Percentiles rank a stretch among this genome's conserved stretches.
These are phyloP conservation scores for Xiphophorus hellerii DNA, from an alignment of 2,113 vertebrate species.

Conservation along the genomic window DNA sequence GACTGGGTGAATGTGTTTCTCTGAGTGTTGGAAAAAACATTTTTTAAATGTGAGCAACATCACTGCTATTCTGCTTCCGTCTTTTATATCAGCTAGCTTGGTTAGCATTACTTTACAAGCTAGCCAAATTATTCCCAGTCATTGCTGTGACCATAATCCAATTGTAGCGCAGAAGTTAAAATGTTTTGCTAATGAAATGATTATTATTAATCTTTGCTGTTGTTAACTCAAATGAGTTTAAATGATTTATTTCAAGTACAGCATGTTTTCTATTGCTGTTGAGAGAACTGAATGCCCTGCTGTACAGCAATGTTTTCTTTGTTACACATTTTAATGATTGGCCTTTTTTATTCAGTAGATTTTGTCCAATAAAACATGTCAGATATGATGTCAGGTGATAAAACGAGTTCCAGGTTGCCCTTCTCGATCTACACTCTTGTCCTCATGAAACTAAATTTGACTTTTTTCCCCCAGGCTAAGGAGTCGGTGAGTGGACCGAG, in stretches of 20 bases:
- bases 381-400: conserved; percentile 7
- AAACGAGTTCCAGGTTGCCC: conserved; percentile 19
- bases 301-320: neutral
- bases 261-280: neutral
- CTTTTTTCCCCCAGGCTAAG: conserved; percentile 59
- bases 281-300: neutral
- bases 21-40: no score
- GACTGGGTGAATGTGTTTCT: no score
- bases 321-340: neutral
- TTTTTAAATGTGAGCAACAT: no score
- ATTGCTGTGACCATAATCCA: no score
- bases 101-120: no score
- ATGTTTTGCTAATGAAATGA: neutral
- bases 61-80: no score
- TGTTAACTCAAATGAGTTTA: neutral
- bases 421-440: conserved; percentile 54
- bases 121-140: no score
- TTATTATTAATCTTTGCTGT: neutral
- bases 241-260: neutral
- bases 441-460: conserved; percentile 59
- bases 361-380: neutral
- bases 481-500: conserved; percentile 27
- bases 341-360: neutral
- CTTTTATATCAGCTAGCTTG: no score
- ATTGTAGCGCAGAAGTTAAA: neutral